Evolutionary conservation across 1,140 invertebrate species (phyloP), one percentile per base, ranked within the genome.

Genomic region (Anthonomus grandis): DNA sequence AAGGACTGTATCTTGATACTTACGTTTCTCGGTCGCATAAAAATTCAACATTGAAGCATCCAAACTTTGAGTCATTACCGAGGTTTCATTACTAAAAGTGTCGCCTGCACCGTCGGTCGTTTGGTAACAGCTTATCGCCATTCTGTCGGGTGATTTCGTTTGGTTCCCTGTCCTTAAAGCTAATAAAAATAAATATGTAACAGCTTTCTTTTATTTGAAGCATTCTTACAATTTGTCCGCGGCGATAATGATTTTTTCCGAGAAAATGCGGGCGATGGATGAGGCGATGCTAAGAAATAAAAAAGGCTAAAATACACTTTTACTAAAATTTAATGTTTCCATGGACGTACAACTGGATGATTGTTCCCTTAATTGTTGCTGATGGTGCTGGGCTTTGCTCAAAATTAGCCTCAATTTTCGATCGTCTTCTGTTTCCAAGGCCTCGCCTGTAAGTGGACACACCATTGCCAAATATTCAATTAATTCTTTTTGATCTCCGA

Each of bases 361-460:
- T 73, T 77, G 71, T 60, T 88, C 86, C 66, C 83, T 82, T 25
- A 91, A 69, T 65, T 90, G 87, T 58, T 87, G 83, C 68, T 93
- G 91, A 74, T 94, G 90, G 70, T 92, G 89, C 64, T 92, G 90
- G 36, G 92, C 90, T 80, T 93, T 91, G 71, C 86, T 90, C 0
- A 94, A 75, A 63, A 94, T 92, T 49, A 91, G 79, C 38, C 87
- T 76, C 45, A 94, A 70, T 73, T 93, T 93, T 59, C 89, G 83
- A 70, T 94, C 91, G 60, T 92, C 87, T 64, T 93, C 90, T 24
- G 86, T 87, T 69, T 91, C 86, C 21, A 91, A 70, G 1, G 85
- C 79, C 62, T 88, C 85, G 2, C 84, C 86, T 25, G 84, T 84
- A 21, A 89, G 75, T 0, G 89, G 88, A 67, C 89, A 91, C 10